Base-by-base conservation (phyloP, 2,888 invertebrate genomes). In the Pterostichus madidus region DNA sequence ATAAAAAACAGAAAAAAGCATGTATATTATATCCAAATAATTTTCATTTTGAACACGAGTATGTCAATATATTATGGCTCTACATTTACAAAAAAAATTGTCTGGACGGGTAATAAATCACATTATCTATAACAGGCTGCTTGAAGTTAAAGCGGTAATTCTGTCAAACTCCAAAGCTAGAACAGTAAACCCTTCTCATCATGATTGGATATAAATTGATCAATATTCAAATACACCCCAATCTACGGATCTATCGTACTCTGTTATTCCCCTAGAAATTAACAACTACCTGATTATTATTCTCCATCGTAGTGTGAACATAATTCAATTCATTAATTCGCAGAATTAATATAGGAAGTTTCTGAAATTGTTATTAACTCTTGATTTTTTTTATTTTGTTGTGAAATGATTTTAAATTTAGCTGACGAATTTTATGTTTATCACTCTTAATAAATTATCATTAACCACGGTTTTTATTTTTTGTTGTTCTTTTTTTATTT, bases 151-250 rank as follows among this genome's bases (percentile, higher is more conserved):
- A 49, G 32, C 64, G 64, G 5, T 32, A 64, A 64, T 35, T 64
- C 64, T 64, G 64, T 64, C 64, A 64, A 64, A 64, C 64, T 64
- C n/a, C 49, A 31, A 32, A 64, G 32, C 64, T 64, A 64, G 64
- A 32, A n/a, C 35, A 13, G 49, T 49, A 39, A 64, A 64, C 64
- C 64, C 64, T 64, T 64, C 64, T 64, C 64, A 64, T 64, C 64
- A 31, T 64, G 64, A 64, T 64, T 64, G 64, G 64, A 64, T 64
- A 64, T 64, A 35, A 64, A 64, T 64, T 64, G 64, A 64, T 64
- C 64, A 64, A 64, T 64, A 64, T 64, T 64, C 64, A 32, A 64
- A 64, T 64, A 64, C 32, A 35, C 35, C 64, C 64, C 2, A 35
- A 64, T 64, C 64, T 64, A 13, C 35, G 11, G 32, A 64, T 64